Conservation (phyloP, 2,113 vertebrate genomes). For the Sander vitreus region DNA sequence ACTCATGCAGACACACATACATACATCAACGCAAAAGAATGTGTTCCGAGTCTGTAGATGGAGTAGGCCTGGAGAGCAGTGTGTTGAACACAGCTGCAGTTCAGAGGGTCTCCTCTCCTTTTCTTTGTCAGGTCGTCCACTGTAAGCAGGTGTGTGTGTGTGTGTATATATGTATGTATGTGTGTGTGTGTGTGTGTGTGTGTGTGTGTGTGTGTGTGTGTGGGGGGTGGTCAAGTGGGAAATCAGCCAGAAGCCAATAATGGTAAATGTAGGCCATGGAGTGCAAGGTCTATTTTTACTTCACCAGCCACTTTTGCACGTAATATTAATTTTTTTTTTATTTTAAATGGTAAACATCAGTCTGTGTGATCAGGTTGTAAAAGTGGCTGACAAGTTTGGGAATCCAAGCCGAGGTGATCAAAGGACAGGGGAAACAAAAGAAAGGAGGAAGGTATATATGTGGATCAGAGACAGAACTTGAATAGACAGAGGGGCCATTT, state of each 20-base stretch:
- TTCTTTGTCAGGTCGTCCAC: conserved; percentile 50
- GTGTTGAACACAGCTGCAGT: conserved; percentile 36
- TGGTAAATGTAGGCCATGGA: conserved; percentile 34
- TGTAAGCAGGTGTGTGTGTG: conserved; percentile 28
- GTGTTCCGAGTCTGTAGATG: conserved; percentile 59
- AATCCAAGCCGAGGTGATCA: conserved; percentile 47
- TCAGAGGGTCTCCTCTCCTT: conserved; percentile 42
- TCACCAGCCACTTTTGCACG: conserved; percentile 46
- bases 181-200: too few species aligned
- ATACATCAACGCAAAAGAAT: conserved; percentile 20
- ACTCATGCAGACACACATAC: conserved; percentile 35
- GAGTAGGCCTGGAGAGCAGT: conserved; percentile 46
- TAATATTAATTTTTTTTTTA: background rate
- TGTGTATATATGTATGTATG: too few species aligned
- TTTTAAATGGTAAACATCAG: conserved; percentile 36
- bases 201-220: too few species aligned
- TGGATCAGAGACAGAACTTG: conserved; percentile 59
- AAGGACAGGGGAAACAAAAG: background rate
- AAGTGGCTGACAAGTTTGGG: conserved; percentile 39
- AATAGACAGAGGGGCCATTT: conserved; percentile 61
- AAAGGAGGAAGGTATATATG: conserved; percentile 15
- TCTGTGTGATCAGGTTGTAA: conserved; percentile 22
- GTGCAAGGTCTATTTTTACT: conserved; percentile 40
- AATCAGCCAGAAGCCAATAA: conserved; percentile 62
- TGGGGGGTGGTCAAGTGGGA: background rate